These are phyloP conservation scores for Eulemur rufifrons DNA, from an alignment of 2,113 vertebrate genomes.

Conservation along the genomic window DNA sequence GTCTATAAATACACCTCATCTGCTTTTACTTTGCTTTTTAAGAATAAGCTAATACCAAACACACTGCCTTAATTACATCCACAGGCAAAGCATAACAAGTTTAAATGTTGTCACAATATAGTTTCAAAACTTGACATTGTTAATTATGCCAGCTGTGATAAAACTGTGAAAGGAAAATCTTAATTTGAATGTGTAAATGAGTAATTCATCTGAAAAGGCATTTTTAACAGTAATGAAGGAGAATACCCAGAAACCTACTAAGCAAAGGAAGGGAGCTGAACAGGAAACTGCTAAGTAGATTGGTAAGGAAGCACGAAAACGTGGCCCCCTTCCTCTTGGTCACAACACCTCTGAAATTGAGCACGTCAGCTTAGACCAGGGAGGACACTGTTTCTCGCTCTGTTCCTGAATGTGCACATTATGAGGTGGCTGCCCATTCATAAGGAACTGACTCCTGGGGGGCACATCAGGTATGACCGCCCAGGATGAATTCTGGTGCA, in stretches of 20 bases:
- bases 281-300: neutral
- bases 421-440: neutral
- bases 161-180: slow-evolving; percentile 52
- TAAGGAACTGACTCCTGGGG: neutral
- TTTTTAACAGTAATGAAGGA: slow-evolving; percentile 69
- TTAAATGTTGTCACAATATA: slow-evolving; percentile 81
- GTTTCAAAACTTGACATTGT: slow-evolving; percentile 82
- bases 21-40: slow-evolving; percentile 89
- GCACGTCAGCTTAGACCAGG: neutral
- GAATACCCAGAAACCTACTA: slow-evolving; percentile 50
- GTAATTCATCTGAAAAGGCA: slow-evolving; percentile 69
- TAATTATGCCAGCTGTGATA: slow-evolving; percentile 75
- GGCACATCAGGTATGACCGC: neutral
- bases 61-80: slow-evolving; percentile 86
- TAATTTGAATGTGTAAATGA: slow-evolving; percentile 70
- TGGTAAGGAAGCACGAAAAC: neutral
- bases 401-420: neutral
- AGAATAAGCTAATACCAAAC: slow-evolving; percentile 85
- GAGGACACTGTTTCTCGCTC: neutral
- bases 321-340: neutral
- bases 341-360: neutral
- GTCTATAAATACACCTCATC: slow-evolving; percentile 87
- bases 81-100: slow-evolving; percentile 80
- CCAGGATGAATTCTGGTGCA: neutral
- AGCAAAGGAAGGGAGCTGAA: neutral